Evolutionary conservation across 2,797 vertebrate species (phyloP), one percentile per base, ranked within the genome.

Genomic region (Acipenser transmontanus): DNA sequence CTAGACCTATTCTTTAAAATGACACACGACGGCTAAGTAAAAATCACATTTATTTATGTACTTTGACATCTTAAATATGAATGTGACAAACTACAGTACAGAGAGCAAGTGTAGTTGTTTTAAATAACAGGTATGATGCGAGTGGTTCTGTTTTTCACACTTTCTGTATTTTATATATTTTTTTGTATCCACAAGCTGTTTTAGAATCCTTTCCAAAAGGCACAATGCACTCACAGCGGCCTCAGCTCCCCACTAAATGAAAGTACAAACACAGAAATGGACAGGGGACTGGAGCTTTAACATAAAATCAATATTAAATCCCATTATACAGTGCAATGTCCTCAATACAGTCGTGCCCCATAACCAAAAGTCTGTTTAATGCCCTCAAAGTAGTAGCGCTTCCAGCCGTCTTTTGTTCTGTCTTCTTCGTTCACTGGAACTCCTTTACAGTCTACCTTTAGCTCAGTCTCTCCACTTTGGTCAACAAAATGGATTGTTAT

Each of bases 291-390:
- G 6, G 14, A 47, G 34, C 17, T 57, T 20, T 49, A 7, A 47
- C 72, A 70, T 70, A 59, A 66, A 8, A 12, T 73, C 63, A 52
- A 11, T 48, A 62, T 50, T 61, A 52, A 20, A 54, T 61, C 34
- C 4, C 20, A 59, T 6, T 56, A 67, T 48, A 67, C 5, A 13
- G 34, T 52, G 52, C 66, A 66, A 50, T 52, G 66, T 70, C 69
- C 77, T 94, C 93, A 98, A 85, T 91, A 94, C 72, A 99, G 92
- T 73, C 91, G 89, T 8, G 94, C 92, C 0, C 95, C 95, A 0
- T 85, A 98, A 74, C 97, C 96, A 84, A 99, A 99, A 67, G 97
- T 98, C 93, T 97, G 94, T 93, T 96, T 98, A 71, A 99, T 97
- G 78, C 94, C 90, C 65, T 96, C 92, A 0, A 98, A 97, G 84